Percentiles rank a stretch among this genome's conserved stretches.
Evolutionary conservation across 2,113 vertebrate genomes (phyloP).

Genomic region (Festucalex cinctus): DNA sequence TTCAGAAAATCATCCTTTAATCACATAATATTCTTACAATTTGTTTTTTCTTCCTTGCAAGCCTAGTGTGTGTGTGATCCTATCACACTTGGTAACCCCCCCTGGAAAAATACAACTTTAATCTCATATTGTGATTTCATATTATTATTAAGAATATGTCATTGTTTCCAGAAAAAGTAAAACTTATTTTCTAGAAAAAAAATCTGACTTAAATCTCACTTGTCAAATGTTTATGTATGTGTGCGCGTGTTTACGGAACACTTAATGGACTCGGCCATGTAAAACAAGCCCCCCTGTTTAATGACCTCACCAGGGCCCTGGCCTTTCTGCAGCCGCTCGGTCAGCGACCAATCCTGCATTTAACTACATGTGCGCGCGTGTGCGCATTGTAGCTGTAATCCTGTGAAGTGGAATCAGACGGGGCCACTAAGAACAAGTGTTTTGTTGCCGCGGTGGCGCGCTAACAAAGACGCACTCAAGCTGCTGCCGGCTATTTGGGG

Average conservation of each 20-base stretch:
- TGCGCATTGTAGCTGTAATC: constrained; percentile 59
- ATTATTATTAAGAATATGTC: too few relatives aligned
- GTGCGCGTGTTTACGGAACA: constrained; percentile 48
- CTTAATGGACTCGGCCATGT: constrained; percentile 73
- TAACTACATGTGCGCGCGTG: constrained; percentile 20
- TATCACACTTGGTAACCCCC: too few relatives aligned
- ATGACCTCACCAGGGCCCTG: constrained; percentile 68
- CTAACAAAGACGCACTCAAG: constrained; percentile 60
- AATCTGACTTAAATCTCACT: too few relatives aligned
- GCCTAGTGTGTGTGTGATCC: too few relatives aligned
- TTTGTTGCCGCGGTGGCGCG: constrained; percentile 50
- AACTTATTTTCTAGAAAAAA: too few relatives aligned
- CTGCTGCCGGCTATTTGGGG: constrained; percentile 62
- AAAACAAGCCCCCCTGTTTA: constrained; percentile 70
- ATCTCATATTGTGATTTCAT: background rate
- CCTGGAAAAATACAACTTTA: background rate
- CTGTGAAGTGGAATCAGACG: constrained; percentile 65
- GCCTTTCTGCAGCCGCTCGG: constrained; percentile 63
- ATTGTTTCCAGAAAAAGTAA: too few relatives aligned
- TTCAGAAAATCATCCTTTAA: too few relatives aligned
- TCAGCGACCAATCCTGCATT: constrained; percentile 35
- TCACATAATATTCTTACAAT: too few relatives aligned
- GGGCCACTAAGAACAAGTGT: constrained; percentile 57
- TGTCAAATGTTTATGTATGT: background rate
- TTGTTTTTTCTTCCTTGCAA: too few relatives aligned